A percentile compares a stretch with the other conserved stretches of the same genome.
These are phyloP conservation scores for Bradypodion pumilum DNA, from an alignment of 2,797 vertebrate genomes.

Conservation along the genomic window DNA sequence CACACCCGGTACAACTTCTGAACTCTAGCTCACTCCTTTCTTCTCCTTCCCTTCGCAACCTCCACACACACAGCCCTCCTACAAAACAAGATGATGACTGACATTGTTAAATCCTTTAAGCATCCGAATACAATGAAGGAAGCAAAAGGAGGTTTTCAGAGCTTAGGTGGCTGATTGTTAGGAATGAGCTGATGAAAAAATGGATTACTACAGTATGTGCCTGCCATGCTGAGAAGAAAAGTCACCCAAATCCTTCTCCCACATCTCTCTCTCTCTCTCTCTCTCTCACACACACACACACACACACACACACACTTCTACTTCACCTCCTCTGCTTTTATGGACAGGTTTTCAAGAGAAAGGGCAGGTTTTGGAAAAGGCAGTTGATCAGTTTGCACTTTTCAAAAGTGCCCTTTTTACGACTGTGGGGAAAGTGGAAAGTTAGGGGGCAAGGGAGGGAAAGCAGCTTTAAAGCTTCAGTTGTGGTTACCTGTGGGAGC, in stretches of 20 bases:
- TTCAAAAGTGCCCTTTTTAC: neutral
- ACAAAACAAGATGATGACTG: conserved; percentile 69
- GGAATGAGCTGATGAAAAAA: conserved; percentile 63
- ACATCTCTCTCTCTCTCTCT: neutral
- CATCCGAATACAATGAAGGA: conserved; percentile 55
- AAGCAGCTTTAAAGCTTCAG: neutral
- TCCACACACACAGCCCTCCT: conserved; percentile 8
- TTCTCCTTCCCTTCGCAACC: neutral
- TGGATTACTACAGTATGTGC: conserved; percentile 60
- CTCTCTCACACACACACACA: conserved; percentile 26
- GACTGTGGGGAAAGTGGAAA: neutral
- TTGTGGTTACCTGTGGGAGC: conserved; percentile 43
- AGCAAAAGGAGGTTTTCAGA: conserved; percentile 57
- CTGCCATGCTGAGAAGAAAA: conserved; percentile 49
- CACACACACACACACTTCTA: conserved; percentile 40
- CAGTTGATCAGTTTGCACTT: conserved; percentile 31
- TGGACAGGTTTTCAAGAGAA: conserved; percentile 45
- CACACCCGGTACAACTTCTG: conserved; percentile 73
- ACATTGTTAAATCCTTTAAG: conserved; percentile 69
- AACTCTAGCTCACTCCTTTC: conserved; percentile 32
- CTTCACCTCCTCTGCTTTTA: neutral
- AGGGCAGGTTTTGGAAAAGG: too few relatives aligned
- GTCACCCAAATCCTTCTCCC: conserved; percentile 35
- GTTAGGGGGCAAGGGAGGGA: neutral
- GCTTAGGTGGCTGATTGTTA: conserved; percentile 69